Evolutionary conservation across 1,140 invertebrate genomes (phyloP).

Genomic region (Homalodisca vitripennis): DNA sequence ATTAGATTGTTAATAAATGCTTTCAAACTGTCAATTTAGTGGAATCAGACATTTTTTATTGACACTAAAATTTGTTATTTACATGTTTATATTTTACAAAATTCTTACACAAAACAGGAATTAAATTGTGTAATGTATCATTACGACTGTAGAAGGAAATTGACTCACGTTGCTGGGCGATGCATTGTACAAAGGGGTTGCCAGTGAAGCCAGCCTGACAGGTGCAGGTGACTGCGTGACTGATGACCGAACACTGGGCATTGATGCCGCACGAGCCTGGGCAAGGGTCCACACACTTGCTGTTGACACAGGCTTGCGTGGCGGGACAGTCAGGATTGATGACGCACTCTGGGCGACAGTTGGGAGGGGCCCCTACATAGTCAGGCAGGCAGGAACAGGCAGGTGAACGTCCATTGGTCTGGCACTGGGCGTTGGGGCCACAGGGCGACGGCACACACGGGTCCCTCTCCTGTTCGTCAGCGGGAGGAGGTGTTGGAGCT

Average conservation of each 20-base stretch:
- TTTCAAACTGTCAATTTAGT: too few species aligned
- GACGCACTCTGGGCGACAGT: constrained; percentile 58
- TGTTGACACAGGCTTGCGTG: constrained; percentile 69
- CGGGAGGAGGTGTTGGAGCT: constrained; percentile 38
- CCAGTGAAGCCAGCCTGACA: constrained; percentile 72
- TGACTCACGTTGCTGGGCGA: constrained; percentile 47
- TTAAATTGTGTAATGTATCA: too few species aligned
- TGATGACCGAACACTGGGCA: constrained; percentile 71
- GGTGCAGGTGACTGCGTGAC: constrained; percentile 72
- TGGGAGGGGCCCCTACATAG: constrained; percentile 61
- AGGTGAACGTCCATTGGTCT: constrained; percentile 63
- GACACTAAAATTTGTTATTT: not conserved
- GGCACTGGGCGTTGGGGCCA: constrained; percentile 77
- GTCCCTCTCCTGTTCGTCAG: constrained; percentile 41
- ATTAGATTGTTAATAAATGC: too few species aligned
- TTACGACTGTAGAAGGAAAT: not conserved
- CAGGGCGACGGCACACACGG: constrained; percentile 74
- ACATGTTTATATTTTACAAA: not conserved
- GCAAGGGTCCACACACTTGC: constrained; percentile 74
- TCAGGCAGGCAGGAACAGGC: constrained; percentile 66
- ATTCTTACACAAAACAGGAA: too few species aligned
- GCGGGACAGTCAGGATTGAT: constrained; percentile 75
- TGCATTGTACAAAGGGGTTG: constrained; percentile 69
- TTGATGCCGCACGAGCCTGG: constrained; percentile 73
- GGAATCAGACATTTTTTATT: too few species aligned